Evolutionary conservation across 2,797 vertebrate genomes (phyloP).

Genomic region (Bradypus variegatus): DNA sequence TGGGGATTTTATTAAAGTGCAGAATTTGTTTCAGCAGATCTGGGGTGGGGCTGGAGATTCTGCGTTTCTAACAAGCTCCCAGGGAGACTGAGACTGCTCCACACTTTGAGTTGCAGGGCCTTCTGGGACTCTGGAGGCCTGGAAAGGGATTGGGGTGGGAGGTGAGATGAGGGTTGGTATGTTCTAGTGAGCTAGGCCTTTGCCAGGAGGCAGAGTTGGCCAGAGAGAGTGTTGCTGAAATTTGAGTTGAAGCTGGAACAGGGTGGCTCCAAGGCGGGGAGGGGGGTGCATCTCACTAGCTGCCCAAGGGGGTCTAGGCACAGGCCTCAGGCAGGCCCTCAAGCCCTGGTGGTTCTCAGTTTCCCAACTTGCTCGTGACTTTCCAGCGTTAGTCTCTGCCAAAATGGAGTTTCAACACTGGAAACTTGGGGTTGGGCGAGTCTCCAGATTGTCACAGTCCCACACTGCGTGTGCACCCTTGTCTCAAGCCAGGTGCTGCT

Average conservation of each 20-base stretch:
- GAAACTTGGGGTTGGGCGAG: slow-evolving; percentile 35
- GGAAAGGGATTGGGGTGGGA: not conserved
- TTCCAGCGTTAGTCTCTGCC: slow-evolving; percentile 8
- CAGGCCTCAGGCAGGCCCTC: not conserved
- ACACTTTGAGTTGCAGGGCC: not conserved
- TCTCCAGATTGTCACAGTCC: not conserved
- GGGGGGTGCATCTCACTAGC: not conserved
- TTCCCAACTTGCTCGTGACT: slow-evolving; percentile 33
- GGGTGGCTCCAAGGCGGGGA: not conserved
- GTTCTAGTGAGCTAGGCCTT: not conserved
- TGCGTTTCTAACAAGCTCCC: not conserved
- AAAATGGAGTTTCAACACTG: slow-evolving; percentile 24
- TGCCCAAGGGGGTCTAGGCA: slow-evolving; percentile 8
- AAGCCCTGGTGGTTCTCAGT: not conserved
- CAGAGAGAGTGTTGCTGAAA: not conserved
- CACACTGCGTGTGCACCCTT: not conserved
- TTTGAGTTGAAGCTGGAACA: not conserved
- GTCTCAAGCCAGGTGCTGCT: not conserved
- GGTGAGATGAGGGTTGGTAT: not conserved
- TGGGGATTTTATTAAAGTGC: not conserved
- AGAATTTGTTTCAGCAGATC: not conserved
- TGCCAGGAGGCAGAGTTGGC: not conserved
- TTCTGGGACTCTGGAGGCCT: not conserved
- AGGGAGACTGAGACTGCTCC: not conserved
- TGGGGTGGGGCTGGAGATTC: not conserved